Conservation (phyloP, 1,140 invertebrate genomes). For the Heliconius nattereri region DNA sequence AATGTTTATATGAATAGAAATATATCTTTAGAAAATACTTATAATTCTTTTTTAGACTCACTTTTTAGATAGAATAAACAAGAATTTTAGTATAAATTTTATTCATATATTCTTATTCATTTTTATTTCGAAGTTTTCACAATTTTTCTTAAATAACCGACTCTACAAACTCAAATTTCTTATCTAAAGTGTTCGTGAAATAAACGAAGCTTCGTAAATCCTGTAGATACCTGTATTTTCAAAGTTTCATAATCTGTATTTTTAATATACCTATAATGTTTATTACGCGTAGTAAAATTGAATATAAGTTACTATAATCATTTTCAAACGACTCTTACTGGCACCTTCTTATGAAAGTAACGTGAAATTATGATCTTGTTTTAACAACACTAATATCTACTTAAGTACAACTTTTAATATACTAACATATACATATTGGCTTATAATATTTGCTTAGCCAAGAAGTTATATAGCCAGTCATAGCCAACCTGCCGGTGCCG, state of each 20-base stretch:
- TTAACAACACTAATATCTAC: conserved; percentile 3
- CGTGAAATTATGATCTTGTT: conserved; percentile 4
- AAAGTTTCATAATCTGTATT: background rate
- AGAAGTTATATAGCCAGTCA: conserved; percentile 44
- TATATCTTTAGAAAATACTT: too few relatives aligned
- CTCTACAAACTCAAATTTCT: background rate
- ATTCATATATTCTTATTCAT: background rate
- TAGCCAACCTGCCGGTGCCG: conserved; percentile 39
- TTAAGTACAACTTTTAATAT: background rate
- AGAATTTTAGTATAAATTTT: background rate
- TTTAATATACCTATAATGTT: background rate
- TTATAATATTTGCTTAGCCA: conserved; percentile 17
- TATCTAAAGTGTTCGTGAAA: too few relatives aligned
- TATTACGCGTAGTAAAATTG: conserved; percentile 35
- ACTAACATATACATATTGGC: background rate
- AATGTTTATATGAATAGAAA: too few relatives aligned
- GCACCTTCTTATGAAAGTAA: conserved; percentile 9
- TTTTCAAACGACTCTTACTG: background rate
- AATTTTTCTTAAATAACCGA: too few relatives aligned
- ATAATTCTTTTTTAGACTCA: too few relatives aligned
- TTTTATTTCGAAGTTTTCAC: too few relatives aligned
- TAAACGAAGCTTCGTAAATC: background rate
- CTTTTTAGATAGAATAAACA: too few relatives aligned
- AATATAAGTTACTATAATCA: conserved; percentile 1
- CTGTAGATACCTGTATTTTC: too few relatives aligned